Evolutionary conservation across 37 sponge, comb jelly and placozoan genomes (phyloP).

Genomic region (Agelas oroides): DNA sequence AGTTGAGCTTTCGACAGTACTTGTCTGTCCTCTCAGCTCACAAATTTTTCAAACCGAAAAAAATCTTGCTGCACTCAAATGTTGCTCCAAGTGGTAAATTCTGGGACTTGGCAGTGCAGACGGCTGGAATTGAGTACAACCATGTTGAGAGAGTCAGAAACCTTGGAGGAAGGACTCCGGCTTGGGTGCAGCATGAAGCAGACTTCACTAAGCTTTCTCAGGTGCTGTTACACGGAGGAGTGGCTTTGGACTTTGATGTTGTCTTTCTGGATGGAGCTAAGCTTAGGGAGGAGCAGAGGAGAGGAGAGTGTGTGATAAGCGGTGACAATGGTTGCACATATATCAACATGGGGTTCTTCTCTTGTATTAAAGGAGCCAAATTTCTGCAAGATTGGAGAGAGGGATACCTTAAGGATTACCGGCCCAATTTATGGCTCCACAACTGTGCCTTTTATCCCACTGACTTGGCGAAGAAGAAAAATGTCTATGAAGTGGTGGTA

Average conservation of each 20-base stretch:
- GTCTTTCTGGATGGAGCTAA: not conserved
- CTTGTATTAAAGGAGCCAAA: not conserved
- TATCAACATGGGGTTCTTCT: not conserved
- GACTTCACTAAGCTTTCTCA: not conserved
- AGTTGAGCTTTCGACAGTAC: not conserved
- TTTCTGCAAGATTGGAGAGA: not conserved
- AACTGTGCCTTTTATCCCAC: not conserved
- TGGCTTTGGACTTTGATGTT: not conserved
- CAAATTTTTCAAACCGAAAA: not conserved
- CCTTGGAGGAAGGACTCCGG: not conserved
- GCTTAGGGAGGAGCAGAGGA: not conserved
- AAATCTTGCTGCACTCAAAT: not conserved
- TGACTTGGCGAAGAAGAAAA: not conserved
- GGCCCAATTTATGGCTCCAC: slow-evolving; percentile 3
- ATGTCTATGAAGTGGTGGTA: too few relatives aligned
- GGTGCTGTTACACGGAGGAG: not conserved
- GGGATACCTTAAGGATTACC: not conserved
- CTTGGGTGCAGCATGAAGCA: not conserved
- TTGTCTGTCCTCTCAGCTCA: not conserved
- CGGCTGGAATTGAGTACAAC: not conserved
- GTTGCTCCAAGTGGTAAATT: not conserved
- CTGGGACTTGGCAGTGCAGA: not conserved
- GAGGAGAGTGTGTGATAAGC: slow-evolving; percentile 5
- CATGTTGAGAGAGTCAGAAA: not conserved
- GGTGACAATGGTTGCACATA: not conserved